Base-by-base conservation (phyloP, 2,797 vertebrate genomes). In the Toxotes lorentzi region DNA sequence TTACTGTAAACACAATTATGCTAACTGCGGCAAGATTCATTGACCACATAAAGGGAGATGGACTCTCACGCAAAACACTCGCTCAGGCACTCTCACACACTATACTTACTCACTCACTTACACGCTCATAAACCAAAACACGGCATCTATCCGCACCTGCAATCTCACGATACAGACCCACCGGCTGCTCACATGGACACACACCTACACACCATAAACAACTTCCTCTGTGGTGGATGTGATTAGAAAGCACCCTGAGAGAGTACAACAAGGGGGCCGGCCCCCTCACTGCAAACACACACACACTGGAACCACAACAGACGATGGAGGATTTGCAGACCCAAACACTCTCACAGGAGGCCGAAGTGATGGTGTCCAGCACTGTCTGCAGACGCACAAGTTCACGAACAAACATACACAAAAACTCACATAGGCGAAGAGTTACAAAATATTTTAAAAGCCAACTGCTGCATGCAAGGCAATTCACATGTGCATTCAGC, bases 1-100 rank as follows among this genome's bases (percentile, higher is more conserved):
- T 94, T 93, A 93, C 93, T 90, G 93, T 93, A 93, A 94, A 94
- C 90, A 91, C 91, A 93, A 93, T 94, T 93, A 92, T 86, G 87
- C 87, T 89, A 89, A 93, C 88, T 86, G 86, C 87, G 88, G 91
- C 86, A 83, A 86, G 86, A 91, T 89, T 57, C 88, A 86, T 83
- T 53, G 82, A 91, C 92, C 93, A 94, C 92, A 93, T 92, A 76
- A 93, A 93, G 89, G 79, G 73, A 85, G 82, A 81, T 54, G 5
- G 67, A 62, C 90, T 89, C 91, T 90, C 92, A 93, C 88, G 89
- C 92, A 87, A 77, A 89, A 88, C 85, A 76, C 84, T 79, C 62
- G 53, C 82, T 78, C 81, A 79, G 70, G 50, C 87, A 78, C 88
- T 77, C 86, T 86, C 86, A 85, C 87, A 91, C 82, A 89, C 81